These are phyloP conservation scores for Daktulosphaira vitifoliae DNA, from an alignment of 1,140 invertebrate genomes.

Conservation along the genomic window DNA sequence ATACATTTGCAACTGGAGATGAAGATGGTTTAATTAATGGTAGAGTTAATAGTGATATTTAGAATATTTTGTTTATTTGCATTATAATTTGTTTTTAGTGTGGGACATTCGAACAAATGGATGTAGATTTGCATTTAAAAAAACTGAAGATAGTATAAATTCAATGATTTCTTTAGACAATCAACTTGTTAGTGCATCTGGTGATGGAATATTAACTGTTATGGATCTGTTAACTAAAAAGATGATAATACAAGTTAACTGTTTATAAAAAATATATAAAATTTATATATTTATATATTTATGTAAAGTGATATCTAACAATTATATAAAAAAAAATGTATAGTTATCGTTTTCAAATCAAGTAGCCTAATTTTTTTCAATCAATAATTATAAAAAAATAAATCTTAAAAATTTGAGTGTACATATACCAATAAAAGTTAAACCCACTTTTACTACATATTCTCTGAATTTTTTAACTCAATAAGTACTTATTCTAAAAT, in stretches of 20 bases:
- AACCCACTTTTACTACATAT: no score
- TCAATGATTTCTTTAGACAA: conserved; percentile 72
- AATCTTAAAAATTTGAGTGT: no score
- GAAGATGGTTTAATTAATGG: conserved; percentile 58
- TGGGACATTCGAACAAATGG: conserved; percentile 67
- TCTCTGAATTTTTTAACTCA: no score
- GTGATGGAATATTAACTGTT: conserved; percentile 78
- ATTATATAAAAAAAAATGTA: no score
- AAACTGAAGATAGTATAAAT: conserved; percentile 78
- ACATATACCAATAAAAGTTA: no score
- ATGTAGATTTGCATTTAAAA: conserved; percentile 62
- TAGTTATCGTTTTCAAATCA: no score
- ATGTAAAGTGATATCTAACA: no score
- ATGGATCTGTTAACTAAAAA: conserved; percentile 70
- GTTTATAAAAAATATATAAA: no score
- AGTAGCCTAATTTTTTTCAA: no score
- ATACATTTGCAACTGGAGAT: conserved; percentile 74
- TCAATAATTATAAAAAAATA: no score
- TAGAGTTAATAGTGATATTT: conserved; percentile 37
- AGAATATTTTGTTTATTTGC: background rate
- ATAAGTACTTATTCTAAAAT: no score
- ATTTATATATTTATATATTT: no score
- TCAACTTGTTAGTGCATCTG: conserved; percentile 73
- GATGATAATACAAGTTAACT: conserved; percentile 51
- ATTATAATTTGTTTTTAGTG: conserved; percentile 45